phyloP scores from a whole-genome alignment of 2,797 vertebrate genomes.

The Craterocephalus amniculus region DNA sequence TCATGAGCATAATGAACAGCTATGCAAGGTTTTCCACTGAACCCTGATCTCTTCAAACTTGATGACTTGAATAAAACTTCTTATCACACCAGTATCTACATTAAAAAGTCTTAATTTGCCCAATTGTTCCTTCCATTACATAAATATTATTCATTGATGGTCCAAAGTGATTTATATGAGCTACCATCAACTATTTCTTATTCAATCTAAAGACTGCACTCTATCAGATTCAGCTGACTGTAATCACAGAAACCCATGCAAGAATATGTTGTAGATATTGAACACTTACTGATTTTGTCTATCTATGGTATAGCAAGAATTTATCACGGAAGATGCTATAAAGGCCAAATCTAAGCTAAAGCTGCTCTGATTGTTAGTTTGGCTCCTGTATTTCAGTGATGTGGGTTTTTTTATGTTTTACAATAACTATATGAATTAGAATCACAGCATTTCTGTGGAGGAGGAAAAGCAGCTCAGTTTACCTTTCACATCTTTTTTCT shows the following conservation, averaged over 20 bases:
- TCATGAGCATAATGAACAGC: neutral
- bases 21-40: neutral
- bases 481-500: conserved; percentile 14
- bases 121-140: neutral
- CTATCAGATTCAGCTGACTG: too few species aligned
- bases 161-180: too few species aligned
- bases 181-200: too few species aligned
- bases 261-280: neutral
- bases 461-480: conserved; percentile 23
- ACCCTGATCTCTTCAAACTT: neutral
- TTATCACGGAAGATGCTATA: neutral
- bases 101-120: neutral
- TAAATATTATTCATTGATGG: too few species aligned
- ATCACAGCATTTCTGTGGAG: conserved; percentile 7
- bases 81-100: neutral
- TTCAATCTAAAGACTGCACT: too few species aligned
- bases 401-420: neutral
- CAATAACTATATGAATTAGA: conserved; percentile 1
- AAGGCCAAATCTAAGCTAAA: neutral
- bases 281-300: neutral
- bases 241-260: neutral
- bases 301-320: neutral
- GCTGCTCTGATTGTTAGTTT: conserved; percentile 18
- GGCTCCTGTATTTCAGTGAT: conserved; percentile 2
- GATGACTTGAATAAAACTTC: neutral